These are phyloP conservation scores for Myotis findleyi DNA, from an alignment of 2,797 vertebrate genomes.

Conservation along the genomic window DNA sequence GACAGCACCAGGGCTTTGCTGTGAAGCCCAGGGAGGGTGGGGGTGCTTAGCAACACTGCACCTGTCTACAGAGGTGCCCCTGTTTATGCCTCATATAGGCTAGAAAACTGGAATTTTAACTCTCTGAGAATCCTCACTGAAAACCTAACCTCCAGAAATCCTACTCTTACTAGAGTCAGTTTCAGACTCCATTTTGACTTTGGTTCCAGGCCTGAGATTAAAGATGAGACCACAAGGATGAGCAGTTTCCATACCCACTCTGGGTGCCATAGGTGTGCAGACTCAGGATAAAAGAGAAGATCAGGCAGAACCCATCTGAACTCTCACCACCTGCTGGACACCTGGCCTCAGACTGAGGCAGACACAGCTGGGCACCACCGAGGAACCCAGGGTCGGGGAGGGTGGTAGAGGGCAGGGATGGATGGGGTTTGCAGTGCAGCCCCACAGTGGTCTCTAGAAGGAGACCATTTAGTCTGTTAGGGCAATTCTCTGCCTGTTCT, in stretches of 20 bases:
- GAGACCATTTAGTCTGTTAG: neutral
- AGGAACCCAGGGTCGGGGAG: neutral
- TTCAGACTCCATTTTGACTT: neutral
- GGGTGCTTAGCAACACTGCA: neutral
- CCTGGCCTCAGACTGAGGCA: no score
- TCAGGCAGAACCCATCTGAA: neutral
- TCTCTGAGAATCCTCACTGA: neutral
- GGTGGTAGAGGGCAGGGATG: neutral
- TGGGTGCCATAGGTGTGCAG: neutral
- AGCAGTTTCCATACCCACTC: no score
- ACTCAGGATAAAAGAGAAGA: neutral
- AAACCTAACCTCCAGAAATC: neutral
- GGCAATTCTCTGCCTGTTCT: neutral
- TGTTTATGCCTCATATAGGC: neutral
- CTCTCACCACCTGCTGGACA: no score
- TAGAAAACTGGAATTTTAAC: neutral
- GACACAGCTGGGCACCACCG: neutral
- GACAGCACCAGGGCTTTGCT: neutral
- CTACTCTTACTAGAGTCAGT: neutral
- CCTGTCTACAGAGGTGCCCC: fast-evolving
- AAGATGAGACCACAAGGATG: neutral
- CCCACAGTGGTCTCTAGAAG: neutral
- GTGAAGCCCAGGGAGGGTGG: neutral
- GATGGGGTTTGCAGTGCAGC: neutral
- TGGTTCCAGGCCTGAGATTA: neutral